These are phyloP conservation scores for Villa cingulata DNA, from an alignment of 2,888 invertebrate genomes.

Conservation along the genomic window DNA sequence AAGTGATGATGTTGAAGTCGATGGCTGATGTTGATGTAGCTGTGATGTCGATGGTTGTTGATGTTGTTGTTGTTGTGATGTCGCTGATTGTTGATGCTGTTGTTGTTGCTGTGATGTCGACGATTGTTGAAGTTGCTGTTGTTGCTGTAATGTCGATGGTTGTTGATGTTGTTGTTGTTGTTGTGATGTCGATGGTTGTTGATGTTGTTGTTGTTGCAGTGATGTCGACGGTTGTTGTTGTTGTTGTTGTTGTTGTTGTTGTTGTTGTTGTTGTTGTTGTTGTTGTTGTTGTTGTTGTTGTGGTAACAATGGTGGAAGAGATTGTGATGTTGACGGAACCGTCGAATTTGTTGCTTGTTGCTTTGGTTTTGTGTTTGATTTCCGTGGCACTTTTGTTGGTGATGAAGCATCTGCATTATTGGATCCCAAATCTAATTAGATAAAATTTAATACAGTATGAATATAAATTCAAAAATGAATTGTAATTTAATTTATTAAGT, in stretches of 20 bases:
- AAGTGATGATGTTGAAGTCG: conserved; percentile 12
- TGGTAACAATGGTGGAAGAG: conserved; percentile 2
- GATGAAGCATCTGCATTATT: conserved; percentile 25
- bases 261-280: conserved; percentile 17
- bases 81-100: conserved; percentile 3
- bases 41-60: conserved; percentile 3
- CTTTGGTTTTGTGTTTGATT: conserved; percentile 26
- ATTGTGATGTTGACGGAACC: conserved; percentile 6
- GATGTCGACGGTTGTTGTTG: conserved; percentile 21
- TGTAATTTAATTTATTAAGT: too few relatives aligned
- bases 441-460: too few relatives aligned
- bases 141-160: conserved; percentile 17
- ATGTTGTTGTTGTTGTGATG: conserved; percentile 3
- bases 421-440: conserved; percentile 24
- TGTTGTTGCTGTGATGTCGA: conserved; percentile 10
- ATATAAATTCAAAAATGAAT: too few relatives aligned
- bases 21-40: too few relatives aligned
- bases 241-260: conserved; percentile 23
- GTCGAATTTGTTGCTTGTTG: conserved; percentile 21
- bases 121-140: conserved; percentile 18
- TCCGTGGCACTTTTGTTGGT: conserved; percentile 32
- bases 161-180: conserved; percentile 22
- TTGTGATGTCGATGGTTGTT: conserved; percentile 9
- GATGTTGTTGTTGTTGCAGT: conserved; percentile 14
- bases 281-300: conserved; percentile 3